Conservation (phyloP, 2,888 invertebrate species). For the Trisateles emortualis region DNA sequence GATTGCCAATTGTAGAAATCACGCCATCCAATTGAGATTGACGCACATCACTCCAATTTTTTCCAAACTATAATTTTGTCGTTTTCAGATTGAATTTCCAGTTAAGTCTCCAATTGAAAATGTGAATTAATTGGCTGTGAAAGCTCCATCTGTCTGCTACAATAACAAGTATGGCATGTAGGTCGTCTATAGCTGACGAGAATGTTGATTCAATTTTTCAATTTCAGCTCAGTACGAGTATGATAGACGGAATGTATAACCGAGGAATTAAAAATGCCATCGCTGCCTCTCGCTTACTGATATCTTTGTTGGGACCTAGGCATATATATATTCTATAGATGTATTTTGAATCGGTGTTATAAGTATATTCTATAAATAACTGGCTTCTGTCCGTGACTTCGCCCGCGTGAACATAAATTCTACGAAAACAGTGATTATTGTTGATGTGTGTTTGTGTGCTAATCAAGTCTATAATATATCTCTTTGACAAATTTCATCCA, state of each 20-base stretch:
- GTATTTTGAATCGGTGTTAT: no score
- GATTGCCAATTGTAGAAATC: neutral
- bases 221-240: neutral
- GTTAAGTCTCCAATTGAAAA: slow-evolving; percentile 1
- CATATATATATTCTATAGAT: neutral
- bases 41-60: slow-evolving; percentile 3
- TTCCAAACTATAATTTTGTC: slow-evolving; percentile 8
- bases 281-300: neutral
- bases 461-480: no score
- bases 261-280: neutral
- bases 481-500: no score
- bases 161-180: neutral
- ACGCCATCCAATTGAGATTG: slow-evolving; percentile 12
- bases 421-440: no score
- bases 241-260: neutral
- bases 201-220: slow-evolving; percentile 6
- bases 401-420: no score
- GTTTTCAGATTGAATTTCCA: neutral
- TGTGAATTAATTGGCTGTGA: slow-evolving; percentile 7
- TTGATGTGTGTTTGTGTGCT: no score
- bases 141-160: neutral
- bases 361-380: no score
- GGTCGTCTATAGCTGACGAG: neutral
- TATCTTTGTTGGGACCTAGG: neutral
- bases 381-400: no score